phyloP scores from a whole-genome alignment of 2,797 vertebrate genomes.

The Liasis olivaceus region DNA sequence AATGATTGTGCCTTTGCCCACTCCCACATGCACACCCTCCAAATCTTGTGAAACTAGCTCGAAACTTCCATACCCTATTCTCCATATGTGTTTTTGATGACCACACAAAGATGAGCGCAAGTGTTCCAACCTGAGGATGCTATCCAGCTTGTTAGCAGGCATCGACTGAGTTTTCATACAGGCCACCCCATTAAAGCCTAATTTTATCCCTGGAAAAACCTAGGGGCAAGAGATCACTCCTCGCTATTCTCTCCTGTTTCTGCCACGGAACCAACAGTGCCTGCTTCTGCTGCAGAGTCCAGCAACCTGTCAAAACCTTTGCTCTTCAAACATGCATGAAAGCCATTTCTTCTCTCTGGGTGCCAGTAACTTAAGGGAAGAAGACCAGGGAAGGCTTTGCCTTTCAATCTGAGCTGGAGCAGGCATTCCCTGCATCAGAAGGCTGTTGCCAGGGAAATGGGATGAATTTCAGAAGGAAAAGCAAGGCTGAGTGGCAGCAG shows the following conservation, averaged over 20 bases:
- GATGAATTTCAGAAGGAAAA: background rate
- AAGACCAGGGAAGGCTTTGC: background rate
- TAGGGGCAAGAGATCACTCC: too few species aligned
- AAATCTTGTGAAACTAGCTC: background rate
- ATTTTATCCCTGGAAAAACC: background rate
- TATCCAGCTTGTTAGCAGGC: too few species aligned
- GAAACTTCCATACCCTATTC: background rate
- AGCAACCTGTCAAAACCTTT: background rate
- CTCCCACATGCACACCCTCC: background rate
- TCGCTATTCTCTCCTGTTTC: background rate
- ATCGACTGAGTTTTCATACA: background rate
- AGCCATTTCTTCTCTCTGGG: background rate
- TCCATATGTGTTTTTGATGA: too few species aligned
- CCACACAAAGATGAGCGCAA: background rate
- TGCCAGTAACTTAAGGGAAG: background rate
- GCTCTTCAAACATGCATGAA: background rate
- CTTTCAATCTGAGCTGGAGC: background rate
- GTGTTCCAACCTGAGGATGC: background rate
- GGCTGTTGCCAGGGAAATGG: constrained; percentile 28
- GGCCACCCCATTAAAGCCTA: background rate
- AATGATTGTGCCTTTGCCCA: background rate
- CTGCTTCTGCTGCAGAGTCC: background rate
- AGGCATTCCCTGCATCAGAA: background rate
- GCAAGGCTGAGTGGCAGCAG: too few species aligned
- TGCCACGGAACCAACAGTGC: background rate